Evolutionary conservation across 2,113 vertebrate genomes (phyloP), one percentile per base, ranked within the genome.

Genomic region (Macrotis lagotis): DNA sequence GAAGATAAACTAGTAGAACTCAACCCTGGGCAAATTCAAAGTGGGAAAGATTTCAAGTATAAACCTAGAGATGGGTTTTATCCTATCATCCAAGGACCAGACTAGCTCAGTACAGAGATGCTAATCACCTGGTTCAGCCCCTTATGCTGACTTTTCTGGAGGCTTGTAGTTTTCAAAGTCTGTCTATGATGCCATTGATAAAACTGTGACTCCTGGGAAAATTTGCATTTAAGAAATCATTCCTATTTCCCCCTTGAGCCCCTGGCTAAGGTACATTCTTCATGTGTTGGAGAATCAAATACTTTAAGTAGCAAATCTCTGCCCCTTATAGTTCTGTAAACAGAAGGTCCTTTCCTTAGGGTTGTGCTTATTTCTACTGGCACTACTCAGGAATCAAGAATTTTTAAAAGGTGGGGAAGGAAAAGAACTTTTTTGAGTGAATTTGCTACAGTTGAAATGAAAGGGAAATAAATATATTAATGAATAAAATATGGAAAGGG

Each of bases 381-480:
- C 89, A 51, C 89, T 7, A 53, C 22, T 25, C 44, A 49, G 0
- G 91, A n/a, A 51, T 47, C 19, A 91, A 93, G 50, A 90, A 74
- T 47, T 88, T 90, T 44, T 28, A 8, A 8, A 55, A 52, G 3
- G 37, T 31, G 4, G 14, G 89, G 93, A 9, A 50, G 48, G 53
- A 31, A 52, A 44, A 50, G 8, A 1, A 25, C 9, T 52, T 31
- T 93, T 11, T 93, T 50, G 47, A 91, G 48, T 91, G 50, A 49
- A 50, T 50, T 92, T 14, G 31, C 48, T 28, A 83, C n/a, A 91
- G 74, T 51, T 92, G 90, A 95, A 91, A 91, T 53, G 37, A 7
- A 93, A 94, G 47, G n/a, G 22, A 90, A 88, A 74, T 31, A 91
- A 95, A 93, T 8, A 66, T 51, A 48, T 31, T 91, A 8, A 50